A percentile compares a stretch with the other conserved stretches of the same genome.
Conservation (phyloP, 1,140 invertebrate genomes). For the Drosophila bipectinata region DNA sequence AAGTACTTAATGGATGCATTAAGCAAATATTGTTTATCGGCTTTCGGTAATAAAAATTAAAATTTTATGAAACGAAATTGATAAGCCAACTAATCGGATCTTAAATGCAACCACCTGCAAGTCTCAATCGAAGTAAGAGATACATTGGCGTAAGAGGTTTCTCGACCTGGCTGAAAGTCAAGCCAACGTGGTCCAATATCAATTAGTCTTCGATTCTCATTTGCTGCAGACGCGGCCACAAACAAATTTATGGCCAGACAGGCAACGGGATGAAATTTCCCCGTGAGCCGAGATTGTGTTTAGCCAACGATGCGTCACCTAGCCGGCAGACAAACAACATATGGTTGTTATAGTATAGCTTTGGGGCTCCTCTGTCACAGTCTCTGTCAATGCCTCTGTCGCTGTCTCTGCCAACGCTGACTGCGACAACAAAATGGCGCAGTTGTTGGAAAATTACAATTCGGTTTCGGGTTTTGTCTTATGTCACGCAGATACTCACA, state of each 20-base stretch:
- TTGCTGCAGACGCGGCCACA: constrained; percentile 23
- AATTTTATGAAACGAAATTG: background rate
- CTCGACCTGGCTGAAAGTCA: background rate
- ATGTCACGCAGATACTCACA: constrained; percentile 68
- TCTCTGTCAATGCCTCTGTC: background rate
- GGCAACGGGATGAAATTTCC: constrained; percentile 14
- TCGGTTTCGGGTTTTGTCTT: constrained; percentile 68
- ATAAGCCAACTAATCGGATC: background rate
- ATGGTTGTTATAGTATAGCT: constrained; percentile 24
- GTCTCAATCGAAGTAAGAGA: background rate
- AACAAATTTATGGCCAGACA: constrained; percentile 41
- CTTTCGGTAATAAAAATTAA: background rate
- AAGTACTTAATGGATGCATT: background rate
- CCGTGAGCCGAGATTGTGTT: constrained; percentile 19
- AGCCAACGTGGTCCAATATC: constrained; percentile 17
- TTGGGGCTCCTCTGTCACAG: background rate
- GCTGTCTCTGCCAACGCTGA: background rate
- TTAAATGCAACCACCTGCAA: background rate
- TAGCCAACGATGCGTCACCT: constrained; percentile 60
- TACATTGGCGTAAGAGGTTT: constrained; percentile 1
- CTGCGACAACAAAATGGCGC: constrained; percentile 43
- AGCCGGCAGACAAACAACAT: constrained; percentile 40
- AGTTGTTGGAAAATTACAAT: constrained; percentile 67
- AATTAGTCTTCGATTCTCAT: constrained; percentile 38
- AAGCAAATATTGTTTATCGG: background rate